Evolutionary conservation across 2,113 vertebrate genomes (phyloP), one percentile per base, ranked within the genome.

Genomic region (Stigmatopora nigra): DNA sequence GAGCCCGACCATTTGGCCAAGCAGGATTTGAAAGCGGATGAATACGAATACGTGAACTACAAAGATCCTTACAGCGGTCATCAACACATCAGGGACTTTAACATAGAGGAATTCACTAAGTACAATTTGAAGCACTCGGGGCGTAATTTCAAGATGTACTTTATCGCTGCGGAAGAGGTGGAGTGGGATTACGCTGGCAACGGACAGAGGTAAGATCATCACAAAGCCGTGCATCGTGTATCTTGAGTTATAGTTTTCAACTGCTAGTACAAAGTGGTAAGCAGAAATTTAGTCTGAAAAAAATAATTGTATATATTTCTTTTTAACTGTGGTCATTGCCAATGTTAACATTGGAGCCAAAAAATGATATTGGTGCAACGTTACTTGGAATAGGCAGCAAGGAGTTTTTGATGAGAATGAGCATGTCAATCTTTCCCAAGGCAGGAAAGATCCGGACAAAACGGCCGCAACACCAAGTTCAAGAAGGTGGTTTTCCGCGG

Each of bases 401-500:
- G 20, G 16, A 11, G 7, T 22, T 22, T 22, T 1, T 14, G 8
- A 61, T 1, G 20, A 2, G 15, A 31, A 56, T 31, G 25, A 56
- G 15, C 45, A 16, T 14, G 2, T 19, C 4, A 19, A 63, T 45
- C 7, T 62, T 1, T 67, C 70, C 12, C 68, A 17, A 83, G 81
- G 48, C 66, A 58, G 55, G 84, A 84, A 0, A 84, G 67, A 22
- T 65, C 19, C 1, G 14, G 64, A 19, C 14, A 0, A 12, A 72
- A 36, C 75, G 36, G 31, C 57, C 41, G 68, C 77, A 52, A 72
- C 68, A 91, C 89, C 0, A 60, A 72, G 38, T 93, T 90, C 36
- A 95, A 88, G 74, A 96, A 95, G 80, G 97, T 91, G 4, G 71
- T 97, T 71, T 98, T 96, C 86, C 90, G 91, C 72, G 84, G 91